Evolutionary conservation across 1,140 invertebrate species (phyloP).

Genomic region (Tetramorium simillimum): DNA sequence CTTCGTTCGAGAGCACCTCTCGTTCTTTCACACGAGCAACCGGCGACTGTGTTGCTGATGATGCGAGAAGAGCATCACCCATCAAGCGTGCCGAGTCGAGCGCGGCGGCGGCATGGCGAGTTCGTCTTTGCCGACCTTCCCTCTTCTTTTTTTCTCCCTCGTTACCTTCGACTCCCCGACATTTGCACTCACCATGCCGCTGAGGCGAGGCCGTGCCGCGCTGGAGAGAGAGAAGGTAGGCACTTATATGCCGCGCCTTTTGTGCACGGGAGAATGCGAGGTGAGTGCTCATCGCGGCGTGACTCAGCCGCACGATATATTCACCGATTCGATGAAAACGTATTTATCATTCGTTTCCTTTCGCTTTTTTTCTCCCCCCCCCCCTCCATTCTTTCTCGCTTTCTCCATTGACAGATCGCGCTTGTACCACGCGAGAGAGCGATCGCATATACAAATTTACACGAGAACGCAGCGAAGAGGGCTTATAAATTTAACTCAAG

Average conservation of each 20-base stretch:
- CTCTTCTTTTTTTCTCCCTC: conserved; percentile 54
- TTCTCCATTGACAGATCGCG: background rate
- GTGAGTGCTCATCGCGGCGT: conserved; percentile 62
- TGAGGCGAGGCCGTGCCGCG: conserved; percentile 1
- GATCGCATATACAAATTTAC: conserved; percentile 40
- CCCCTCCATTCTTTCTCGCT: background rate
- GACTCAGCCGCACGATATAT: conserved; percentile 65
- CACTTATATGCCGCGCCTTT: conserved; percentile 69
- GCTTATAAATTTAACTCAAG: conserved; percentile 42
- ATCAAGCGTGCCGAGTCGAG: conserved; percentile 55
- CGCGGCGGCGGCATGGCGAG: conserved; percentile 6
- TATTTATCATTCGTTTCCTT: conserved; percentile 58
- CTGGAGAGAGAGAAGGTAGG: conserved; percentile 39
- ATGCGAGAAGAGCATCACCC: conserved; percentile 66
- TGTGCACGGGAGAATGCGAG: conserved; percentile 61
- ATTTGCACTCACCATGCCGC: conserved; percentile 64
- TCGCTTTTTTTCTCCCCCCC: background rate
- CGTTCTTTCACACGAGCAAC: conserved; percentile 49
- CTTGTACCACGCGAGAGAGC: conserved; percentile 1
- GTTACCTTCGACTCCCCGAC: conserved; percentile 73
- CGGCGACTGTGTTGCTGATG: conserved; percentile 60
- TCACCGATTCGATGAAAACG: conserved; percentile 70
- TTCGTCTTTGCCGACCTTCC: conserved; percentile 25
- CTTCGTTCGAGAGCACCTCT: conserved; percentile 35
- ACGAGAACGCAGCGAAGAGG: background rate